Evolutionary conservation across 2,888 invertebrate species (phyloP).

Genomic region (Hybos culiciformis): DNA sequence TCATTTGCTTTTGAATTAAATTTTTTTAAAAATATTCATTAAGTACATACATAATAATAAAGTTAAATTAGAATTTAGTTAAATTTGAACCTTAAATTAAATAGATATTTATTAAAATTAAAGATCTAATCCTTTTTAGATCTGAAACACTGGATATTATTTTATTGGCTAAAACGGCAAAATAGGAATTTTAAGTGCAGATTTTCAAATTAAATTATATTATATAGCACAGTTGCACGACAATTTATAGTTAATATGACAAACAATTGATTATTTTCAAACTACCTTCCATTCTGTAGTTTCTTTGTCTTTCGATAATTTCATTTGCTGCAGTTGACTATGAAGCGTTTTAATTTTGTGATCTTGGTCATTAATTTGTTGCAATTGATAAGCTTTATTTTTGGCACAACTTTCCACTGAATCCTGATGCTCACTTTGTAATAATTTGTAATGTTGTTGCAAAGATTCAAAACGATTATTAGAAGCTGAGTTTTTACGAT

Average conservation of each 20-base stretch:
- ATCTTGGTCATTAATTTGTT: constrained; percentile 37
- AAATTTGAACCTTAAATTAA: no score
- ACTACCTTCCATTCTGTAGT: constrained; percentile 36
- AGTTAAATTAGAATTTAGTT: no score
- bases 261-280: constrained; percentile 2
- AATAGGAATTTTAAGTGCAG: neutral
- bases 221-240: neutral
- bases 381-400: constrained; percentile 36
- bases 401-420: constrained; percentile 38
- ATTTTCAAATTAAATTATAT: neutral
- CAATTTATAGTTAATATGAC: neutral
- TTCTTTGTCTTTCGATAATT: constrained; percentile 27
- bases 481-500: constrained; percentile 38
- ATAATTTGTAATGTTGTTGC: constrained; percentile 41
- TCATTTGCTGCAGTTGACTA: constrained; percentile 37
- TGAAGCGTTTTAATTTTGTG: constrained; percentile 37
- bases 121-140: no score
- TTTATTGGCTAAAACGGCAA: no score
- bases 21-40: no score
- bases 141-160: no score
- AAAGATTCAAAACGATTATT: constrained; percentile 41
- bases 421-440: constrained; percentile 40
- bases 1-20: no score
- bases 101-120: no score
- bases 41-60: no score